phyloP scores from a whole-genome alignment of 2,888 invertebrate species.

The Stratiomys singularior region DNA sequence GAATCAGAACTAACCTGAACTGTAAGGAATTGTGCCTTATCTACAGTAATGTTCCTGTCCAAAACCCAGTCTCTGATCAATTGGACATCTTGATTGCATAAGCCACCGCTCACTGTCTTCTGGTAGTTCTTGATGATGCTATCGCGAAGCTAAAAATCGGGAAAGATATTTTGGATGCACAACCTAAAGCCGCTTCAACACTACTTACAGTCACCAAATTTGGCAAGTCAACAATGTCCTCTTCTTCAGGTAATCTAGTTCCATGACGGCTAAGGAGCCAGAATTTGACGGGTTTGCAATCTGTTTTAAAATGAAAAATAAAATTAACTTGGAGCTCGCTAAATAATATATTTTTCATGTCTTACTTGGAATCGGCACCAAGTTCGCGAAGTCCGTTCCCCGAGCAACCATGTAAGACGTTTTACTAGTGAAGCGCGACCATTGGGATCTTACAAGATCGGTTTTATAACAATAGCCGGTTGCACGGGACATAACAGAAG shows the following conservation, averaged over 20 bases:
- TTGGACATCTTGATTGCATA: constrained; percentile 76
- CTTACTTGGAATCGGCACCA: too few relatives aligned
- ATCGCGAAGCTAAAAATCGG: constrained; percentile 63
- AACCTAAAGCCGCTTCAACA: background rate
- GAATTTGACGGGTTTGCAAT: constrained; percentile 76
- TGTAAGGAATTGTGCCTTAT: constrained; percentile 72
- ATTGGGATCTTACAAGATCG: too few relatives aligned
- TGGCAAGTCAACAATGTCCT: constrained; percentile 69
- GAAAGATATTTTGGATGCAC: background rate
- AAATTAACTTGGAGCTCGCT: too few relatives aligned
- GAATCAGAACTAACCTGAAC: constrained; percentile 57
- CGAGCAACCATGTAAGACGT: too few relatives aligned
- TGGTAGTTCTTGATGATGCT: constrained; percentile 76
- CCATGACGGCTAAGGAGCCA: constrained; percentile 80
- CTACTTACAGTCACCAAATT: constrained; percentile 67
- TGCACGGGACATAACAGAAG: too few relatives aligned
- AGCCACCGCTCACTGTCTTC: constrained; percentile 66
- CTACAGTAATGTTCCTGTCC: constrained; percentile 70
- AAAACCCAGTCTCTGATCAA: constrained; percentile 75
- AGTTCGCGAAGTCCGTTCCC: too few relatives aligned
- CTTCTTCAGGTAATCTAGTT: constrained; percentile 72
- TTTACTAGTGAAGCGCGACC: too few relatives aligned
- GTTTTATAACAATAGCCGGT: too few relatives aligned
- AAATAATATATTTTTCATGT: too few relatives aligned
- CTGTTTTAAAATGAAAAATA: constrained; percentile 62